These are phyloP conservation scores for Leptinotarsa lineolata DNA, from an alignment of 1,140 invertebrate genomes.

Conservation along the genomic window DNA sequence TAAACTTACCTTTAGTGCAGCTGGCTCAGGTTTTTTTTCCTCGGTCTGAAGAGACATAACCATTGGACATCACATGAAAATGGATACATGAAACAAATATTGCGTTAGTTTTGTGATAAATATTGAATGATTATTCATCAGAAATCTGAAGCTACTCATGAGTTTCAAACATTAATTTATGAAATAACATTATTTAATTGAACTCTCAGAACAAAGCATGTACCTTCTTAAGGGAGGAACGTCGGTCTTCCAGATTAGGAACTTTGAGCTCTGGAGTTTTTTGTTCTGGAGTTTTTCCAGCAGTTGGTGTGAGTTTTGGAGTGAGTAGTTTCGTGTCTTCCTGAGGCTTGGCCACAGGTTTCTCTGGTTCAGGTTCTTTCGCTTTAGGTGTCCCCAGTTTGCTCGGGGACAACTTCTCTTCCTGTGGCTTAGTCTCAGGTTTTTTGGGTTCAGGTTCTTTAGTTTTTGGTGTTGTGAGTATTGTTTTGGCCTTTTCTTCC, in stretches of 20 bases:
- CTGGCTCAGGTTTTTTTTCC: conserved; percentile 43
- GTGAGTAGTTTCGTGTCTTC: conserved; percentile 38
- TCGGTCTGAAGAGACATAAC: conserved; percentile 43
- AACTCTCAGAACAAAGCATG: not conserved
- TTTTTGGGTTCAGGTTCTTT: not conserved
- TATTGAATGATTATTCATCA: too few relatives aligned
- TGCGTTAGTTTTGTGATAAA: not conserved
- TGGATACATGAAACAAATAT: conserved; percentile 25
- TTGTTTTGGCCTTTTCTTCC: not conserved
- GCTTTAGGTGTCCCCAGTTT: not conserved
- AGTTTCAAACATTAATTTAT: too few relatives aligned
- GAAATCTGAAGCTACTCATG: too few relatives aligned
- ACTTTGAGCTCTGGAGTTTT: conserved; percentile 11
- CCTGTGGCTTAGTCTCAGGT: conserved; percentile 7
- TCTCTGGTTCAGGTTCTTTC: conserved; percentile 12
- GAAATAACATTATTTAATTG: too few relatives aligned
- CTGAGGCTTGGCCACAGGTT: conserved; percentile 29
- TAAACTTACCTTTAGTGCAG: conserved; percentile 48
- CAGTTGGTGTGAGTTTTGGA: conserved; percentile 39
- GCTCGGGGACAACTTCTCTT: not conserved
- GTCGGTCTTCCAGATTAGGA: conserved; percentile 28
- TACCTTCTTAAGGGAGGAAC: conserved; percentile 38
- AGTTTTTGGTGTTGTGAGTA: not conserved
- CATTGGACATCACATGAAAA: conserved; percentile 28
- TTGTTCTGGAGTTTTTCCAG: conserved; percentile 34